Percentiles rank a stretch among this genome's conserved stretches.
phyloP scores from a whole-genome alignment of 2,888 invertebrate genomes.

The Hypercompe scribonia region DNA sequence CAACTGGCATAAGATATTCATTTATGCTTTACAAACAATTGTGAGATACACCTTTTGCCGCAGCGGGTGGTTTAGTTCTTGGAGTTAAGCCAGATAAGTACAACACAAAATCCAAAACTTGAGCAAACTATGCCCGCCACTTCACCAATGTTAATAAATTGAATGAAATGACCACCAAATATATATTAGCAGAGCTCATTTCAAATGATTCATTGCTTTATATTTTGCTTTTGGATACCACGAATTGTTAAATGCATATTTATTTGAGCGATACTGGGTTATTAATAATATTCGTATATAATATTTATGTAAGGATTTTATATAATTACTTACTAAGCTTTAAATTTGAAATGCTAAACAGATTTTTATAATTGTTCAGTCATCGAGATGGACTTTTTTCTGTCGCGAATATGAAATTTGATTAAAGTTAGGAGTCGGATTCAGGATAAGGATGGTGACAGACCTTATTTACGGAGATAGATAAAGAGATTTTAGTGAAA shows the following conservation, averaged over 20 bases:
- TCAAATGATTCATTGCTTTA: neutral
- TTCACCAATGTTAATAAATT: neutral
- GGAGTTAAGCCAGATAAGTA: neutral
- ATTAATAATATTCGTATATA: neutral
- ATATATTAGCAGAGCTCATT: neutral
- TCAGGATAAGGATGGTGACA: too few relatives aligned
- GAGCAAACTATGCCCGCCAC: neutral
- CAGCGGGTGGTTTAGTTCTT: slow-evolving; percentile 1
- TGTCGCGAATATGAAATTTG: too few relatives aligned
- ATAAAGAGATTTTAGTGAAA: neutral
- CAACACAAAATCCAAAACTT: neutral
- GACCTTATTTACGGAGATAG: too few relatives aligned
- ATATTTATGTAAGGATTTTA: neutral
- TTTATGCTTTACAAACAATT: too few relatives aligned
- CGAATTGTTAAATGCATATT: neutral
- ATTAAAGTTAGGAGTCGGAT: too few relatives aligned
- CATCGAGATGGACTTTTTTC: too few relatives aligned
- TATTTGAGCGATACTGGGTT: neutral
- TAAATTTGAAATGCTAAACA: too few relatives aligned
- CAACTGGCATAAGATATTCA: too few relatives aligned
- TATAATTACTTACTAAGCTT: neutral
- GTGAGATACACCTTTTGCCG: neutral
- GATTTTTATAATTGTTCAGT: too few relatives aligned
- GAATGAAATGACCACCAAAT: neutral
- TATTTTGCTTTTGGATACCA: neutral